Evolutionary conservation across 2,888 invertebrate species (phyloP), one percentile per base, ranked within the genome.

Genomic region (Seladonia tumulorum): DNA sequence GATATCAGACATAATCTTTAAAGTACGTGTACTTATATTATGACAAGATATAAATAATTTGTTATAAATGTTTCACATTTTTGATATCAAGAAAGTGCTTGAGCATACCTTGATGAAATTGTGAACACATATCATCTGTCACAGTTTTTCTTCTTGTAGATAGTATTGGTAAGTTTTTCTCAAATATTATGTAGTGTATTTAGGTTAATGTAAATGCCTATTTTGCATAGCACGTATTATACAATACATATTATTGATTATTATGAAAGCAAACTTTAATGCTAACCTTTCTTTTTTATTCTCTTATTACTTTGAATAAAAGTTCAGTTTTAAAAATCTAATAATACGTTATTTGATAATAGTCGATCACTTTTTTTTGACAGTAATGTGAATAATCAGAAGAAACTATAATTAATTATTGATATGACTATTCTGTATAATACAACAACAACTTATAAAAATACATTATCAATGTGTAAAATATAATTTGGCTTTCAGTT

Each of bases 101-200:
- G 25, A 77, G 66, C 47, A 83, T 47, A 68, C 29, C 57, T 49
- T 70, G 35, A 25, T 60, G 5, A 16, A 57, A 68, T 72, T 63
- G 75, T 79, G 25, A 42, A 66, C 16, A 73, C 2, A 2, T 68
- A 47, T 74, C 47, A 76, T 77, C 35, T 82, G 25, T 74, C 42
- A 77, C 22, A 74, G 42, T n/a, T 29, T 72, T 73, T 82, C 29
- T 68, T 66, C 39, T 25, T 57, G 60, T 74, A 78, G 16, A 45
- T 71, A 57, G 57, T 57, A 78, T 63, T 75, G 63, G 70, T 82
- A 84, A 78, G 77, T 71, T 74, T 71, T 60, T 53, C 22, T 49
- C 16, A 39, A 76, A 16, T 76, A 72, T 35, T 76, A 25, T 25
- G 53, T 53, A 66, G 8, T 35, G 14, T 71, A 22, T 42, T 29